These are phyloP conservation scores for Araneus ventricosus DNA, from an alignment of 1,140 invertebrate species.

Conservation along the genomic window DNA sequence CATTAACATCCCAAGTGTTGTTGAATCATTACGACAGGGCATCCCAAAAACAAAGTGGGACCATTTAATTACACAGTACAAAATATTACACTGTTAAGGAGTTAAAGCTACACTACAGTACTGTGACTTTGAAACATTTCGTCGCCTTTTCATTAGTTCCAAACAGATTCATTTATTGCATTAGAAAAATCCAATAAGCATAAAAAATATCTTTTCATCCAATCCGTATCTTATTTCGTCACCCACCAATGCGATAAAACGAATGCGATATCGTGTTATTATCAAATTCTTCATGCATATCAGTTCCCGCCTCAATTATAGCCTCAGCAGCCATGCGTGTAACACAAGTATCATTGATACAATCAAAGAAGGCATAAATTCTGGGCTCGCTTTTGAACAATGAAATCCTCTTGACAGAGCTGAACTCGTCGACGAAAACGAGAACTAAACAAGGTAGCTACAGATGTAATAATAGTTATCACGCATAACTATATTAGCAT, in stretches of 20 bases:
- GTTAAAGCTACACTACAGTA: too few relatives aligned
- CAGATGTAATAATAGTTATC: constrained; percentile 70
- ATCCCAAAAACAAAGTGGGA: too few relatives aligned
- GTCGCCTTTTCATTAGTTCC: too few relatives aligned
- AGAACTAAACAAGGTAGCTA: constrained; percentile 17
- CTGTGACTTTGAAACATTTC: too few relatives aligned
- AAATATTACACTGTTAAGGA: too few relatives aligned
- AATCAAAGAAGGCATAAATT: constrained; percentile 26
- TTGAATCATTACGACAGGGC: too few relatives aligned
- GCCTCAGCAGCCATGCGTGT: constrained; percentile 4
- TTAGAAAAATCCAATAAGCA: not conserved
- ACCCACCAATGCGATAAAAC: constrained; percentile 26
- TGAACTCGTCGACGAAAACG: not conserved
- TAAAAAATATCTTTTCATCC: not conserved
- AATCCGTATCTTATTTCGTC: not conserved
- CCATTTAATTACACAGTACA: too few relatives aligned
- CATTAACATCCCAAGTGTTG: too few relatives aligned
- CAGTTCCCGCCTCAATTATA: constrained; percentile 54
- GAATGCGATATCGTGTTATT: not conserved
- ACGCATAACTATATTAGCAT: constrained; percentile 67
- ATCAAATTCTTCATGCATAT: constrained; percentile 15
- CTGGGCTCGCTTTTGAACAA: not conserved
- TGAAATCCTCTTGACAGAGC: not conserved
- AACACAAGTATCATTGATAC: constrained; percentile 44
- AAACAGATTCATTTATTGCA: too few relatives aligned